Evolutionary conservation across 2,113 vertebrate species (phyloP), one percentile per base, ranked within the genome.

Genomic region (Ochotona curzoniae): DNA sequence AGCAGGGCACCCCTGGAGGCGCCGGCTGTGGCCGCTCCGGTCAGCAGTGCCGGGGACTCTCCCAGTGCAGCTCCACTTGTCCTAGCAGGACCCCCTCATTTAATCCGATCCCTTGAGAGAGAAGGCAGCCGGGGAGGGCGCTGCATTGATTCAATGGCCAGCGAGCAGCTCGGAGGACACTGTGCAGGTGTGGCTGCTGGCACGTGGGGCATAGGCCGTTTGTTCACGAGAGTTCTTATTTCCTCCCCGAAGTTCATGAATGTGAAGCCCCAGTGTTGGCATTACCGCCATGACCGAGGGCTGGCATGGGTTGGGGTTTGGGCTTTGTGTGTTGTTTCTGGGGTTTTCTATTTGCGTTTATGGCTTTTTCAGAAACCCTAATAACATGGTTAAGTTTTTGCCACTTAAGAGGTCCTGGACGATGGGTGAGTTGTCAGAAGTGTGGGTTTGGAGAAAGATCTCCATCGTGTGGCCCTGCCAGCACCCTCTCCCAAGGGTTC

Each of bases 311-410:
- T 93, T 87, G 87, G 44, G 30, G 9, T 96, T 94, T 64, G 21
- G n/a, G 61, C 78, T 94, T 95, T 74, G 96, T 96, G 28, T 95
- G 63, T 64, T 88, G 88, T 78, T 51, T 38, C 71, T 38, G 90
- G 73, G 20, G 67, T 90, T 79, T 60, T 92, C 20, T 47, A 89
- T 96, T 96, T 93, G 91, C 91, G 82, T 88, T 95, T 91, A 95
- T 92, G 60, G 49, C 51, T 96, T 71, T 71, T 73, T 70, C 26
- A 25, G 0, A 23, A 70, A 91, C 93, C 94, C 67, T 94, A 94
- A 96, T 97, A 93, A 84, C 84, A 94, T 85, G 94, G 38, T 93
- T 93, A 86, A 44, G 81, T 87, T 97, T 44, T 93, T 89, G 80
- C 74, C 8, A 88, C 38, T 83, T 80, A 79, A 93, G 93, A 23